Base-by-base conservation (phyloP, 2,888 invertebrate species). In the Cephus sareptanus region DNA sequence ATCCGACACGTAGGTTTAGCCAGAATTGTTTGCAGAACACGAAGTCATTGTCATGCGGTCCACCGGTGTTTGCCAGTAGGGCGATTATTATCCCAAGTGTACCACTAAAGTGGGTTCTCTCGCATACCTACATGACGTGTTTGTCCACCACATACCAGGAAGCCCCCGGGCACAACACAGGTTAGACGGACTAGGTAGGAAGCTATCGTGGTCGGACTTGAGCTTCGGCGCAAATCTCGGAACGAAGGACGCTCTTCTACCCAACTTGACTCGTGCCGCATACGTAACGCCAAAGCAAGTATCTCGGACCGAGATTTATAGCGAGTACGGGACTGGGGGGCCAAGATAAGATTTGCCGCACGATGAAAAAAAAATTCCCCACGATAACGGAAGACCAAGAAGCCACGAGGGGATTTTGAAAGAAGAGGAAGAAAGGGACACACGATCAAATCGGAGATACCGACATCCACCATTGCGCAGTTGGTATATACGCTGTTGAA, bases 1-100 rank as follows among this genome's bases (percentile, higher is more conserved):
- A 37, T 31, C 13, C 12, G 12, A 34, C 11, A 34, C 13, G 40
- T 40, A 15, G 40, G 40, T 73, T 40, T 11, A 40, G 73, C 34
- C 35, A 34, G 68, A 68, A 31, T n/a, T 34, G 74, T 77, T 68
- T 68, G 74, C 74, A 35, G 74, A 34, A n/a, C 69, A 40, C 68
- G 34, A 77, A 75, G 77, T 77, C 77, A 77, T 77, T 75, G 76
- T 77, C 74, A 75, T 77, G 74, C 75, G 34, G 74, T 34, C 37
- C 74, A 74, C 13, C 73, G n/a, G 56, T 77, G 77, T 77, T 77
- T 78, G 56, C 71, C 71, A 73, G 34, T 71, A 40, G 73, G 37
- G 79, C 85, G 82, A 87, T 85, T 85, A 87, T 85, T 83, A 85
- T 84, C 83, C 77, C 78, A 76, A 75, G 80, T 79, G 78, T 82